These are phyloP conservation scores for Maccullochella peelii DNA, from an alignment of 2,113 vertebrate genomes.

Conservation along the genomic window DNA sequence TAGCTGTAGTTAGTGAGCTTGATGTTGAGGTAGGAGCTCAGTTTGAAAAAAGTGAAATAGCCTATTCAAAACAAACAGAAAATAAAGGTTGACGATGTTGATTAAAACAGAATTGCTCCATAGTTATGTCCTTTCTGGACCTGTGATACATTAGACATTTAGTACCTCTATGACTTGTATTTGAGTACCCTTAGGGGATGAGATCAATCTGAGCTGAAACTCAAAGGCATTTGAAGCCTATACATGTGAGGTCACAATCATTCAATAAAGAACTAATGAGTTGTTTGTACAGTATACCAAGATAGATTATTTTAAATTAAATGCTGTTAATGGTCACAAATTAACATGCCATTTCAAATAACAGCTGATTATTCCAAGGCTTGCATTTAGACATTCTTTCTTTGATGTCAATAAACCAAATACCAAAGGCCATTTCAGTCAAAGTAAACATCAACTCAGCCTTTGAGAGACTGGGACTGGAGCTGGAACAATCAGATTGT, in stretches of 20 bases:
- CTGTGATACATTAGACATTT: background rate
- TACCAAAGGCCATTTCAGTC: slow-evolving; percentile 46
- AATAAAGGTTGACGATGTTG: background rate
- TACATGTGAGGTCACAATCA: background rate
- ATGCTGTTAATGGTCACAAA: slow-evolving; percentile 44
- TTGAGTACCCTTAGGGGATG: background rate
- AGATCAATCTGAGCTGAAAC: background rate
- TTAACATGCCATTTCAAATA: slow-evolving; percentile 50
- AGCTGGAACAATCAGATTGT: slow-evolving; percentile 73
- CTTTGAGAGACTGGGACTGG: slow-evolving; percentile 55
- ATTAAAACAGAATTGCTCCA: background rate
- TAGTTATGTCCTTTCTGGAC: background rate
- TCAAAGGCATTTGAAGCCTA: background rate
- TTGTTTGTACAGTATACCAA: slow-evolving; percentile 39
- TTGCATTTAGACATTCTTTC: slow-evolving; percentile 39
- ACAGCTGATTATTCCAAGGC: slow-evolving; percentile 22
- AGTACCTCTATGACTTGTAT: background rate
- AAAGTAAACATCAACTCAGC: slow-evolving; percentile 49
- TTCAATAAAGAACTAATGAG: slow-evolving; percentile 41
- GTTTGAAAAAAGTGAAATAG: background rate
- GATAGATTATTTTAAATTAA: slow-evolving; percentile 36
- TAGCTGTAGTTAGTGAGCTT: background rate
- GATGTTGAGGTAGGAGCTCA: background rate
- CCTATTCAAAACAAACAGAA: background rate
- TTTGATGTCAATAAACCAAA: slow-evolving; percentile 46